Conservation (phyloP, 2,113 vertebrate species). For the Regulus satrapa region DNA sequence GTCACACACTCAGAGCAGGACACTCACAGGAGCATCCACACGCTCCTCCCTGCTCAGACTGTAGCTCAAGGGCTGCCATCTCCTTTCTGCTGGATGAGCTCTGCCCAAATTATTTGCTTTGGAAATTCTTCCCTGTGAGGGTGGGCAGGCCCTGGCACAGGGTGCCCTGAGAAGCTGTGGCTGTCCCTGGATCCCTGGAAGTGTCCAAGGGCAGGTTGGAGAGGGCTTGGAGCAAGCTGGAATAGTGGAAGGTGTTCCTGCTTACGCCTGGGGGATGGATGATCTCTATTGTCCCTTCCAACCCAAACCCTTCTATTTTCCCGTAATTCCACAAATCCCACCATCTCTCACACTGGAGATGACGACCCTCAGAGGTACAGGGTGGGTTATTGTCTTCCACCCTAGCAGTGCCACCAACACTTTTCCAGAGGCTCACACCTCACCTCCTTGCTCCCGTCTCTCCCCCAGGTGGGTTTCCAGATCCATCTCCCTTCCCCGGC, state of each 20-base stretch:
- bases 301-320: not conserved
- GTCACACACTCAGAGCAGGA: not conserved
- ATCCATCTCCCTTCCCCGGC: not conserved
- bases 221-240: fast-evolving
- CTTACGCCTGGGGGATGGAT: too few species aligned
- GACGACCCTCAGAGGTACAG: not conserved
- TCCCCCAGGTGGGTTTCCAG: not conserved
- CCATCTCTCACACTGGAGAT: fast-evolving
- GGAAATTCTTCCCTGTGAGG: not conserved
- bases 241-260: not conserved
- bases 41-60: fast-evolving
- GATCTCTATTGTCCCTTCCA: not conserved
- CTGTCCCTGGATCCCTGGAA: not conserved
- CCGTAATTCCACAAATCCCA: not conserved
- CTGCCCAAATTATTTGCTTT: not conserved
- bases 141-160: fast-evolving
- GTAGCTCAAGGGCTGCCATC: not conserved
- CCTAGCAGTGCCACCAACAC: not conserved
- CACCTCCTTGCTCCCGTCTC: not conserved
- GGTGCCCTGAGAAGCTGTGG: not conserved
- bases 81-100: not conserved
- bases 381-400: not conserved
- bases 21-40: not conserved
- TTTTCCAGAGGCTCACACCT: not conserved
- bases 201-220: not conserved